Conservation (phyloP, 2,797 vertebrate genomes). For the Mallotus villosus region DNA sequence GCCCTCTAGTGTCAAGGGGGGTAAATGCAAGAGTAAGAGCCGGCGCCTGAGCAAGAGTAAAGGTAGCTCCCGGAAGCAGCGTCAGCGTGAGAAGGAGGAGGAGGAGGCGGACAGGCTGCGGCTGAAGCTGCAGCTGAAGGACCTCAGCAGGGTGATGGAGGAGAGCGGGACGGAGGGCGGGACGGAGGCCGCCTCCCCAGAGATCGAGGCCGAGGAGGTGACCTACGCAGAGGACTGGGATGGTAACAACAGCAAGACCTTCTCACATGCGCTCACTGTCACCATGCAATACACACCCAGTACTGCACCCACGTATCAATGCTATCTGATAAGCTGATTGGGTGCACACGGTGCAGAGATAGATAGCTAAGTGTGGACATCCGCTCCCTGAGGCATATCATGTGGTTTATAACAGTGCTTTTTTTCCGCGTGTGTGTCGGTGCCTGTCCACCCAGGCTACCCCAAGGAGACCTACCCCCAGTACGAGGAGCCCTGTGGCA, state of each 20-base stretch:
- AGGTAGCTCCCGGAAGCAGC: constrained; percentile 29
- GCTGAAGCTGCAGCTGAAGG: constrained; percentile 82
- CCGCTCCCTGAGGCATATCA: not conserved
- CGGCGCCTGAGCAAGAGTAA: constrained; percentile 58
- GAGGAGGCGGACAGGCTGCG: constrained; percentile 87
- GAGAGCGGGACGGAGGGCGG: constrained; percentile 86
- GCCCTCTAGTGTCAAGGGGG: constrained; percentile 53
- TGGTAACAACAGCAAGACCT: constrained; percentile 70
- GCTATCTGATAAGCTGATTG: not conserved
- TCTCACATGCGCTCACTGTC: not conserved
- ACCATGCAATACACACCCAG: not conserved
- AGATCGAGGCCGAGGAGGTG: constrained; percentile 93
- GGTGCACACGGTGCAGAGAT: not conserved
- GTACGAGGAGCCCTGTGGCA: constrained; percentile 69
- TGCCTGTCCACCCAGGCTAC: constrained; percentile 78
- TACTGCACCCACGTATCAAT: not conserved
- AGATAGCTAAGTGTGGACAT: not conserved
- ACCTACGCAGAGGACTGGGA: constrained; percentile 91
- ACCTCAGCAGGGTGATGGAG: constrained; percentile 86
- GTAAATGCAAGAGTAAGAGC: constrained; percentile 57
- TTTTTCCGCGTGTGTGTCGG: constrained; percentile 2
- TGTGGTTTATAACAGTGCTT: not conserved
- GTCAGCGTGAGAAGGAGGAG: constrained; percentile 33
- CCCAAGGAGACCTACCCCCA: constrained; percentile 90
- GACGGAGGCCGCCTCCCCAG: constrained; percentile 83